Percentiles rank a stretch among this genome's conserved stretches.
These are phyloP conservation scores for Ceratina calcarata DNA, from an alignment of 1,140 invertebrate species.

Conservation along the genomic window DNA sequence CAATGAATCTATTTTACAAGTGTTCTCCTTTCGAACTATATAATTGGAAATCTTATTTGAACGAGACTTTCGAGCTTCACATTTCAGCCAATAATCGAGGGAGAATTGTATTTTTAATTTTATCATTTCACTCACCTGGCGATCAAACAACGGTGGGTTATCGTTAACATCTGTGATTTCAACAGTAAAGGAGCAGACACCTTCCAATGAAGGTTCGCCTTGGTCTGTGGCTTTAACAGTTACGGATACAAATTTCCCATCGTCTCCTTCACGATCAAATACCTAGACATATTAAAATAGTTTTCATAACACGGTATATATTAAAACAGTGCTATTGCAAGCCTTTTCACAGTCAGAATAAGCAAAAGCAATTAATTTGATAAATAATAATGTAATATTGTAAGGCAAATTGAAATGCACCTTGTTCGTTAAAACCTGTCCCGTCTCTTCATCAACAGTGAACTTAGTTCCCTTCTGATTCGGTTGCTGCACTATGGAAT, in stretches of 20 bases:
- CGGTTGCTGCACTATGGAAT: conserved; percentile 97
- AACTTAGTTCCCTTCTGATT: conserved; percentile 98
- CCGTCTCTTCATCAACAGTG: conserved; percentile 96
- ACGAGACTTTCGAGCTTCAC: background rate
- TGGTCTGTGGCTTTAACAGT: conserved; percentile 98
- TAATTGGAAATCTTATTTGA: background rate
- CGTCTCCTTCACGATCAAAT: conserved; percentile 96
- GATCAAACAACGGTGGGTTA: conserved; percentile 95
- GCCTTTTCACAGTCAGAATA: background rate
- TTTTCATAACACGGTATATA: background rate
- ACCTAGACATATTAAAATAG: conserved; percentile 81
- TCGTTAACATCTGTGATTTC: conserved; percentile 98
- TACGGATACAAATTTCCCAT: conserved; percentile 97
- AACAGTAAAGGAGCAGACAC: conserved; percentile 97
- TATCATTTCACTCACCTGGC: conserved; percentile 85
- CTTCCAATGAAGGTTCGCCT: conserved; percentile 96
- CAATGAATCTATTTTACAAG: no score
- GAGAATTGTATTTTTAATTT: background rate
- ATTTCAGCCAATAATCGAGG: background rate
- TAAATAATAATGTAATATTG: background rate
- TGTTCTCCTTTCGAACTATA: no score
- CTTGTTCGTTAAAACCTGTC: conserved; percentile 96
- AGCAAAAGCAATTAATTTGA: background rate
- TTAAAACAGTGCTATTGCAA: background rate
- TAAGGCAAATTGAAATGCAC: conserved; percentile 68